Conservation (phyloP, 1,140 invertebrate genomes). For the Drosophila paulistorum region DNA sequence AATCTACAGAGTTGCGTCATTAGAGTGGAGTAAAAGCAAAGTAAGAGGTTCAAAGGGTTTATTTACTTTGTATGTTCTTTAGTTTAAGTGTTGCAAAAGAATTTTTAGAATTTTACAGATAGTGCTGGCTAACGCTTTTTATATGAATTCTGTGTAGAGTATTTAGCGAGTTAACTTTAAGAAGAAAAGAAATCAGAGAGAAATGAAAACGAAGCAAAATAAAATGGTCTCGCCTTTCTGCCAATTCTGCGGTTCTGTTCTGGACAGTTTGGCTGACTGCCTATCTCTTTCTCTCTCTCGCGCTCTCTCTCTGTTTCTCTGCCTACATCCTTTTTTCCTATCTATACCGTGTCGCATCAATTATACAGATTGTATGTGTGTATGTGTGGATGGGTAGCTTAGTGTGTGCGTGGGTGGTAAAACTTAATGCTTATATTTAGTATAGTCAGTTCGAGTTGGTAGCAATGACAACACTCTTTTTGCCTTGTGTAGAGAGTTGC, state of each 20-base stretch:
- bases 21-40: too few species aligned
- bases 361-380: conserved; percentile 64
- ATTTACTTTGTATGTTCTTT: too few species aligned
- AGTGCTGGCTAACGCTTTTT: too few species aligned
- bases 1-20: too few species aligned
- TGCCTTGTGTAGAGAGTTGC: conserved; percentile 42
- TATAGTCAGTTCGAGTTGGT: conserved; percentile 16
- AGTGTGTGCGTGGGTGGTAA: not conserved
- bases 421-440: conserved; percentile 28
- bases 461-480: conserved; percentile 3
- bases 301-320: too few species aligned
- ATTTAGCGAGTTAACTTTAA: not conserved
- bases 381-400: not conserved
- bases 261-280: conserved; percentile 23
- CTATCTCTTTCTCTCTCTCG: too few species aligned
- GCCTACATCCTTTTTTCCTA: not conserved
- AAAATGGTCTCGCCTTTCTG: conserved; percentile 2
- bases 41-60: too few species aligned
- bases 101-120: too few species aligned
- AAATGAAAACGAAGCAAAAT: not conserved
- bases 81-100: too few species aligned
- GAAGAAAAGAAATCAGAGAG: not conserved
- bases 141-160: not conserved
- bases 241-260: conserved; percentile 38
- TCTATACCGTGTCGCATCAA: conserved; percentile 53